These are phyloP conservation scores for Altica lythri DNA, from an alignment of 2,888 invertebrate species.

Conservation along the genomic window DNA sequence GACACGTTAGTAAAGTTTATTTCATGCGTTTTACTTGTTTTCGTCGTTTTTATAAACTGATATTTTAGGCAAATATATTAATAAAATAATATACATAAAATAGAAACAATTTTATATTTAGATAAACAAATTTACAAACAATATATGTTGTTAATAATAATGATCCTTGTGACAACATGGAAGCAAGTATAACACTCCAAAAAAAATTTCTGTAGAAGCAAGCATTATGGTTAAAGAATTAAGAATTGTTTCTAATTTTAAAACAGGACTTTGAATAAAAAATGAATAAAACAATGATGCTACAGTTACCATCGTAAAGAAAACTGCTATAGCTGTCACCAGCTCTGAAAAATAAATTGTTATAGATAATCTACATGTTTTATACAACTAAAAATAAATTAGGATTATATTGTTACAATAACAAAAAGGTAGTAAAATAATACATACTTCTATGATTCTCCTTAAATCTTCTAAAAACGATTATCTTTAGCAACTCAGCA, in stretches of 20 bases:
- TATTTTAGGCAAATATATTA: too few relatives aligned
- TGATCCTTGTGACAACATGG: constrained; percentile 43
- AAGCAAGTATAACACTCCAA: constrained; percentile 43
- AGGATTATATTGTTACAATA: not conserved
- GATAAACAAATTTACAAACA: too few relatives aligned
- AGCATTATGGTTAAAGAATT: constrained; percentile 43
- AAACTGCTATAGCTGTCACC: constrained; percentile 38
- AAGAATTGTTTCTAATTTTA: constrained; percentile 47
- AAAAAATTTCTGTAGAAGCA: constrained; percentile 43
- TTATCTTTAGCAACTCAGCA: constrained; percentile 45
- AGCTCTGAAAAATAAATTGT: not conserved
- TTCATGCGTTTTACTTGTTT: too few relatives aligned
- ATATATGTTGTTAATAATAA: constrained; percentile 42
- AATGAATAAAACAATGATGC: constrained; percentile 43
- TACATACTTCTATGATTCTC: constrained; percentile 44
- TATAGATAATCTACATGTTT: too few relatives aligned
- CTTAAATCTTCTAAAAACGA: constrained; percentile 44
- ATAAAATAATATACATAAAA: too few relatives aligned
- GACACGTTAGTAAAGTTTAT: too few relatives aligned
- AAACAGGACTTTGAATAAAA: constrained; percentile 43
- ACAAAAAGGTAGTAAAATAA: constrained; percentile 3
- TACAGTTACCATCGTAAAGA: constrained; percentile 44
- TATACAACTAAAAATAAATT: too few relatives aligned
- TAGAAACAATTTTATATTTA: too few relatives aligned
- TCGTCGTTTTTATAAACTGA: too few relatives aligned